Evolutionary conservation across 2,113 vertebrate genomes (phyloP), one percentile per base, ranked within the genome.

Genomic region (Rhipidura dahli): DNA sequence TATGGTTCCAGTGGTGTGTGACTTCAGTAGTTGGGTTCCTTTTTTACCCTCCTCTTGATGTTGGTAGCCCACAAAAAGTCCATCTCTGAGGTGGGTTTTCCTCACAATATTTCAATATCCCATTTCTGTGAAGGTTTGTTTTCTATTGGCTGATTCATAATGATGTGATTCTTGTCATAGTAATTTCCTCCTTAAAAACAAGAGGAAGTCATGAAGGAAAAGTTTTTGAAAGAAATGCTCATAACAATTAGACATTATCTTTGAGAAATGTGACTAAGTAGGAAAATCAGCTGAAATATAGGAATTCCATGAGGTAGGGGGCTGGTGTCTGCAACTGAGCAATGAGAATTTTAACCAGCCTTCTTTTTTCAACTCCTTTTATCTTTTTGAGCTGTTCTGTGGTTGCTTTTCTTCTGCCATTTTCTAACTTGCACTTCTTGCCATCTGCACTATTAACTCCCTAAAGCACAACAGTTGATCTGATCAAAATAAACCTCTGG

Each of bases 31-130:
- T 49, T 77, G 53, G 39, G 9, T 14, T 71, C 56, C 33, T 88
- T 77, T 49, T 28, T 18, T 3, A 0, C 22, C 49, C 49, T n/a
- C 50, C 31, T 50, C 24, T n/a, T n/a, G 71, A 8, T 57, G 23
- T 50, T 89, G n/a, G 18, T 33, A 87, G 47, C 31, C n/a, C 66
- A 51, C 24, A 15, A 17, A 26, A 77, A 31, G 78, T 50, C 54
- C n/a, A 26, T 50, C 39, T 50, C 30, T 30, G 54, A 15, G 50
- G 44, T 75, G 64, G 47, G 51, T 63, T 68, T 59, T 76, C 56
- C 73, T 98, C 97, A 98, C 63, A 98, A 6, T 91, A 98, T 97
- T 95, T 98, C 98, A 93, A 98, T 97, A 53, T 98, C 98, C 98
- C 98, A 98, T 81, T 97, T 98, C 93, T 98, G 98, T 66, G 98